Conservation (phyloP, 2,888 invertebrate species). For the Limnephilus auricula region DNA sequence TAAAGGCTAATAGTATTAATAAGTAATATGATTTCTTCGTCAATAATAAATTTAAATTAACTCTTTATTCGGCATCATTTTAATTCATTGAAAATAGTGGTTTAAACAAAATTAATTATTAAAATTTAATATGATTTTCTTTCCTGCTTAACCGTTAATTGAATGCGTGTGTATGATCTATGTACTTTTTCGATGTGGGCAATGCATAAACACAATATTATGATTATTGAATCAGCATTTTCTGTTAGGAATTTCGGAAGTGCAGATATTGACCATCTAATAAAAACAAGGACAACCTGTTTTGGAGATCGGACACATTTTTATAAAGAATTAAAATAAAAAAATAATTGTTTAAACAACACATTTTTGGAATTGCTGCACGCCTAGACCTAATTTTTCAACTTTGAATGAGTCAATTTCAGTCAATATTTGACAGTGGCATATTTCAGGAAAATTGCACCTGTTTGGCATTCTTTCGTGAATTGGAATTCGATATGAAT, state of each 20-base stretch:
- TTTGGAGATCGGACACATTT: not conserved
- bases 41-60: too few species aligned
- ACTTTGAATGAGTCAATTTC: not conserved
- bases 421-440: not conserved
- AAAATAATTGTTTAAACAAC: not conserved
- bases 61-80: too few species aligned
- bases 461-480: not conserved
- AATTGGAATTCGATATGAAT: not conserved
- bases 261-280: not conserved
- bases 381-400: not conserved
- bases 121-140: too few species aligned
- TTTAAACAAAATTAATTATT: too few species aligned
- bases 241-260: not conserved
- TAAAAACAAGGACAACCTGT: not conserved
- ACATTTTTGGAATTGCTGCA: not conserved
- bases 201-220: not conserved
- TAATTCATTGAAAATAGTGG: too few species aligned
- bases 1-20: too few species aligned
- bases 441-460: not conserved
- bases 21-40: too few species aligned
- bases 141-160: not conserved
- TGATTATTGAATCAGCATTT: not conserved
- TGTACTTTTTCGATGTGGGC: not conserved
- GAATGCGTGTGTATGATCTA: not conserved
- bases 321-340: not conserved